Evolutionary conservation across 2,113 vertebrate species (phyloP).

Genomic region (Hypanus sabinus): DNA sequence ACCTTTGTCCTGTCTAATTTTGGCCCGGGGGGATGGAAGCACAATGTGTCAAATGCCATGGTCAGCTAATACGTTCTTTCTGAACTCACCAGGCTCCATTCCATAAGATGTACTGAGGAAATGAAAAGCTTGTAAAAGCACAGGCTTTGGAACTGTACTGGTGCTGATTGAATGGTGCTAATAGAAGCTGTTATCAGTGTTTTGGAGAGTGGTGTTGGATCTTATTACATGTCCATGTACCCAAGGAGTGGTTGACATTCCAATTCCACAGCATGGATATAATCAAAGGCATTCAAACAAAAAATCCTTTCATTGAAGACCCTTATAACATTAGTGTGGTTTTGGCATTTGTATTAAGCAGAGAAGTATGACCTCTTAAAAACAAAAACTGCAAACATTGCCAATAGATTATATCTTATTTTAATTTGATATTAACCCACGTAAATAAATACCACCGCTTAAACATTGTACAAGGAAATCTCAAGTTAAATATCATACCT

Average conservation of each 20-base stretch:
- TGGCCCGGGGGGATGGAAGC: not conserved
- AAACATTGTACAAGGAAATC: not conserved
- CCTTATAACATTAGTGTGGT: constrained; percentile 3
- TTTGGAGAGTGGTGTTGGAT: constrained; percentile 11
- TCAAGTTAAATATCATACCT: not conserved
- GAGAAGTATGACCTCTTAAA: not conserved
- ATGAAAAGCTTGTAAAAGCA: constrained; percentile 28
- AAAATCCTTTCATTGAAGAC: not conserved
- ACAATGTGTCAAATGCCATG: not conserved
- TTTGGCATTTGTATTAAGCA: constrained; percentile 20
- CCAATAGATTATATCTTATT: not conserved
- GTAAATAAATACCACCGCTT: not conserved
- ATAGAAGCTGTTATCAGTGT: not conserved
- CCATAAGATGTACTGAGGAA: not conserved
- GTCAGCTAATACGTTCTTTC: not conserved
- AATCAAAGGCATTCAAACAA: not conserved
- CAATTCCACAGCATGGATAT: constrained; percentile 1
- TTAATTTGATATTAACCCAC: not conserved
- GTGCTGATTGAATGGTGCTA: constrained; percentile 25
- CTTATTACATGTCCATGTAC: not conserved
- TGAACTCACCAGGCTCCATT: not conserved
- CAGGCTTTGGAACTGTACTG: not conserved
- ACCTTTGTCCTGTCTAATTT: not conserved
- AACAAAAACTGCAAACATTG: constrained; percentile 12
- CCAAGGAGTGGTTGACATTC: constrained; percentile 22